Evolutionary conservation across 2,888 invertebrate genomes (phyloP), one percentile per base, ranked within the genome.

Genomic region (Drosophila fulvimacula): DNA sequence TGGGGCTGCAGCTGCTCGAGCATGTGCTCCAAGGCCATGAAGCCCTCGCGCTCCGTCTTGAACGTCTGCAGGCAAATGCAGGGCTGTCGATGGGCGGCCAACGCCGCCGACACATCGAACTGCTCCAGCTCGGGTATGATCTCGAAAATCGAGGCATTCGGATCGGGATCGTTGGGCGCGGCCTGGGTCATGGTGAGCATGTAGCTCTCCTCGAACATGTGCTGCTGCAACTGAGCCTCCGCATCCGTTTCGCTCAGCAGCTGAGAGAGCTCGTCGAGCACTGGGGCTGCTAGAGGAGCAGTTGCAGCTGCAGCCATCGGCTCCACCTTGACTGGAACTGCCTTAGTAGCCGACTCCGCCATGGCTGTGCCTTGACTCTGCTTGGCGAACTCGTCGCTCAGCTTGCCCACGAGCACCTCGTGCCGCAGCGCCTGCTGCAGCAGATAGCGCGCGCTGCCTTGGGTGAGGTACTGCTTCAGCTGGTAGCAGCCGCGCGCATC

Each of bases 401-500:
- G 90, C 30, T 93, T 91, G 74, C 94, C 94, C 75, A 95, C 93
- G 0, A 93, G 93, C 41, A 96, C 80, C 68, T 94, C 94, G 81
- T 93, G 93, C 75, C 93, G 93, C 73, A 95, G 93, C 0, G 95
- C 95, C 64, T 94, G 94, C 72, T 94, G 94, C 72, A 95, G 94
- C 42, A 96, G 91, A 80, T 94, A 95, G 70, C 94, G 94, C 79
- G 94, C 93, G 0, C 95, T 93, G 10, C 96, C 95, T 93, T 94
- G 93, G 0, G 94, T 94, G 30, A 96, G 92, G 77, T 94, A 94
- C 91, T 95, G 93, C 83, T 96, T 96, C 21, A 98, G 92, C 91
- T 98, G 98, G 80, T 94, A 94, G 91, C 98, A 97, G 9, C 97
- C 97, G 87, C 94, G 95, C 48, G 95, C 94, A 93, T 98, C 97